Base-by-base conservation (phyloP, 2,888 invertebrate species). In the Hemicrepidius hirtus region DNA sequence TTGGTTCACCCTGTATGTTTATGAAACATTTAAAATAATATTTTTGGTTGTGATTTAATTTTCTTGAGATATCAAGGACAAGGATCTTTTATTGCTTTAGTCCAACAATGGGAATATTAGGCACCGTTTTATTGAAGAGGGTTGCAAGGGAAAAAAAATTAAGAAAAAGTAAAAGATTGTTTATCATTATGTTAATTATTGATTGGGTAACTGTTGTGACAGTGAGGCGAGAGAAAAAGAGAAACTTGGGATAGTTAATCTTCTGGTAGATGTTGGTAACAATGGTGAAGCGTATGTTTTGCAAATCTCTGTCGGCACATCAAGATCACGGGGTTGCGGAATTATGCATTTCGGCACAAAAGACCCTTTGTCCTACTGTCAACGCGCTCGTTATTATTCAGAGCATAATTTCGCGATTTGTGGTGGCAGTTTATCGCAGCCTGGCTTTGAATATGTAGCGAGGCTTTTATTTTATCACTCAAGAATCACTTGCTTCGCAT, bases 351-450 rank as follows among this genome's bases (percentile, higher is more conserved):
- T 73, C 73, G 75, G 77, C 74, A 81, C 79, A 80, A 79, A 78
- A 77, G 78, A 44, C 62, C 75, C 73, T 78, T 80, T 79, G 78
- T 79, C 71, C 76, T 67, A 71, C 76, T 78, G 80, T 78, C 80
- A 77, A 76, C 81, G 75, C 76, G 75, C 76, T 78, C 74, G 71
- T 79, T 78, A 76, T 76, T 78, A 80, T 80, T 78, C 79, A 72
- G 73, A 65, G 75, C 77, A 79, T 80, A 81, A 81, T 81, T 81
- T 80, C 76, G 79, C 80, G 78, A 80, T 80, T 80, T 80, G 77
- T 68, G 78, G 77, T 73, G 77, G 76, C 75, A 77, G 76, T 80
- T 81, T 81, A 80, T 80, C 77, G 78, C 74, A 73, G 69, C 67
- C 68, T 49, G 44, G 76, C 73, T 70, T 72, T 71, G 77, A 76